phyloP scores from a whole-genome alignment of 2,113 vertebrate species.

The Panurus biarmicus region DNA sequence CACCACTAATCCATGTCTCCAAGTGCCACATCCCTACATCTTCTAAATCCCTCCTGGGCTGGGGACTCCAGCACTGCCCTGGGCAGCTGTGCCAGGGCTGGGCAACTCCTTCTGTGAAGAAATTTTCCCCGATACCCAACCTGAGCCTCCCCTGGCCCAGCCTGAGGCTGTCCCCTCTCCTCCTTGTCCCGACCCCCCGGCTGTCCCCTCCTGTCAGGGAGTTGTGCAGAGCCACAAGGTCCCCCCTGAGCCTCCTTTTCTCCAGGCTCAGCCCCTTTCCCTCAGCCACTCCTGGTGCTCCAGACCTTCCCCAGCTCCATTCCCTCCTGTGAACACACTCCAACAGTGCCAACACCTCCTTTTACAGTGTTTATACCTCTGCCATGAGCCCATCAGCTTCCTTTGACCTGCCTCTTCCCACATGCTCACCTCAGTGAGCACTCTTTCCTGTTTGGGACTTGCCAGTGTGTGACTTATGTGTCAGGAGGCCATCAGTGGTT shows the following conservation, averaged over 20 bases:
- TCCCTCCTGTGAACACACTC: fast-evolving
- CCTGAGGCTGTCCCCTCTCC: not conserved
- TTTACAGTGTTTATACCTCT: not conserved
- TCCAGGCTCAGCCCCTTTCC: not conserved
- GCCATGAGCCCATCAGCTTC: not conserved
- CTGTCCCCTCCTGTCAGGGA: not conserved
- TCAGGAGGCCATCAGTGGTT: no score
- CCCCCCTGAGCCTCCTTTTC: not conserved
- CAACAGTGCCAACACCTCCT: not conserved
- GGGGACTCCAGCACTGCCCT: not conserved
- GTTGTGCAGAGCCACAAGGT: not conserved
- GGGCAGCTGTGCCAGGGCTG: not conserved
- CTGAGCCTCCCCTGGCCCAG: not conserved
- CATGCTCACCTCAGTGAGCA: not conserved
- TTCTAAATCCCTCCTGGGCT: not conserved
- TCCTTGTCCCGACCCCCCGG: not conserved
- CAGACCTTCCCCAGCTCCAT: fast-evolving
- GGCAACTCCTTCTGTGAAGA: not conserved
- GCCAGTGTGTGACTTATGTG: not conserved
- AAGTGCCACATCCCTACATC: not conserved
- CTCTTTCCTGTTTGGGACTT: not conserved
- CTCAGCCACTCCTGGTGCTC: fast-evolving
- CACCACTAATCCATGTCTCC: not conserved
- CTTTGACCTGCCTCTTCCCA: not conserved
- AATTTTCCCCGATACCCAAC: fast-evolving